phyloP scores from a whole-genome alignment of 2,888 invertebrate species.

The Tetragnatha montana region DNA sequence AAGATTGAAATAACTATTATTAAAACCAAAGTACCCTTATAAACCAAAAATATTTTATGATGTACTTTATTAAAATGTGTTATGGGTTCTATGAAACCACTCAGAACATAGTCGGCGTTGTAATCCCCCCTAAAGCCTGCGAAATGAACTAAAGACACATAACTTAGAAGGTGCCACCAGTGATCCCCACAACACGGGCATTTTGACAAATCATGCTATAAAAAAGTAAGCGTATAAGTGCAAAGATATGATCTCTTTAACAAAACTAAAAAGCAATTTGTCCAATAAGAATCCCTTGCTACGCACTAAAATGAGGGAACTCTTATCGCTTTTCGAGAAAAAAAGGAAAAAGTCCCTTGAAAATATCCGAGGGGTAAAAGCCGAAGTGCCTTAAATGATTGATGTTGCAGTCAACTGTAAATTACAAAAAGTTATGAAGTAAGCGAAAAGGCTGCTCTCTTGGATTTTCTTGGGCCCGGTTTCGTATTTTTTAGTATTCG shows the following conservation, averaged over 20 bases:
- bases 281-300: conserved; percentile 36
- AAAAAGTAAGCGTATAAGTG: conserved; percentile 34
- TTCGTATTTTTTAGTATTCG: conserved; percentile 38
- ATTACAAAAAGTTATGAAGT: conserved; percentile 64
- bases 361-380: conserved; percentile 50
- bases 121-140: no score
- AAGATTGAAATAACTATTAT: no score
- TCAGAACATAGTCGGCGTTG: no score
- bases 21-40: no score
- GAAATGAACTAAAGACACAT: no score
- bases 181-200: conserved; percentile 16
- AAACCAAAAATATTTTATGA: no score
- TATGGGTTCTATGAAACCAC: no score
- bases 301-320: conserved; percentile 31
- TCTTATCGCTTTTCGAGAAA: conserved; percentile 36
- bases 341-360: conserved; percentile 21
- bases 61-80: no score
- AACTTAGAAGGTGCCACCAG: conserved; percentile 13
- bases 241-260: conserved; percentile 33
- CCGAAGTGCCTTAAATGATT: conserved; percentile 54
- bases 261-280: conserved; percentile 58
- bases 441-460: conserved; percentile 33
- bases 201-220: conserved; percentile 36
- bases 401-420: conserved; percentile 61
- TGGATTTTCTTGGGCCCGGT: conserved; percentile 36